Evolutionary conservation across 2,113 vertebrate species (phyloP), one percentile per base, ranked within the genome.

Genomic region (Epinephelus cyanopodus): DNA sequence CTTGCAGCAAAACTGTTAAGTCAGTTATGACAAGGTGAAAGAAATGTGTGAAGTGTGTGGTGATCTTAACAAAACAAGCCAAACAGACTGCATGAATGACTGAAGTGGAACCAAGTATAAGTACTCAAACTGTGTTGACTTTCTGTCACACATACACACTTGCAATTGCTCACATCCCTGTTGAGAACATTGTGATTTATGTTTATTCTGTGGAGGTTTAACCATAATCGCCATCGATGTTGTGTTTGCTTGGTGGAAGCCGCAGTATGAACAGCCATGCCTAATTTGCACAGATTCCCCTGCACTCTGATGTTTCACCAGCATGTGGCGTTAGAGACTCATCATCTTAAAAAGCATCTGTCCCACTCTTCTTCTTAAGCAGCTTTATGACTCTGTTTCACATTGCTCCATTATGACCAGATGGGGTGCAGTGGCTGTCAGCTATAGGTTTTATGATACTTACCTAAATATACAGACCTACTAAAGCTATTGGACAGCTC

Each of bases 271-370:
- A n/a, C 42, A 11, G 19, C 27, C 53, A 5, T 11, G 27, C 4
- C 9, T 70, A 57, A 19, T 54, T 19, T 67, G 25, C 37, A 27
- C 33, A 73, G 0, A 58, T 89, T 37, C 57, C 47, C 50, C 37
- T 87, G 80, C 80, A 78, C 21, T 82, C n/a, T 81, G 14, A 53
- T 53, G n/a, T 29, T 82, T 67, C 12, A 56, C 68, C 86, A 80
- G 12, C n/a, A 19, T 15, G 81, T 80, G 87, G 86, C 15, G 61
- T 74, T 73, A 90, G 14, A 88, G 68, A 73, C 56, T 39, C 48
- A 61, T 65, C 19, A 6, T 2, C 18, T 54, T 29, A 11, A 53
- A 63, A 57, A 58, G n/a, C 65, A 72, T 72, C 70, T 68, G 33
- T 67, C 60, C 57, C 29, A 23, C 61, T 64, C 7, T 39, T 58